phyloP scores from a whole-genome alignment of 2,113 vertebrate species.

The Anser brachyrhynchus region DNA sequence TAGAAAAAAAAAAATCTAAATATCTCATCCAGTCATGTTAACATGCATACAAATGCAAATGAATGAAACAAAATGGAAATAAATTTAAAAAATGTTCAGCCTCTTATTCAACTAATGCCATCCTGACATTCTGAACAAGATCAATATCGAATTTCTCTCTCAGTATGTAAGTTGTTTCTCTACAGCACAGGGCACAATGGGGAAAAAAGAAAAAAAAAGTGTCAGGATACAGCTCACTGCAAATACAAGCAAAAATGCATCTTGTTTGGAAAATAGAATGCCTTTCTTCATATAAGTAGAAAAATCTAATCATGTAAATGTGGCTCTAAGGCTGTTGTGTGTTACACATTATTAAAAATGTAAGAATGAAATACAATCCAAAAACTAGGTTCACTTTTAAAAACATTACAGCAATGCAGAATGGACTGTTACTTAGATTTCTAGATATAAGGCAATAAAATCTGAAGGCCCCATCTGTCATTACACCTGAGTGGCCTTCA shows the following conservation, averaged over 20 bases:
- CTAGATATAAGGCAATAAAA: not conserved
- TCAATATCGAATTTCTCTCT: not conserved
- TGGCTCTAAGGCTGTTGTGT: not conserved
- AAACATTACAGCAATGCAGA: not conserved
- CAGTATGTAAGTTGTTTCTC: not conserved
- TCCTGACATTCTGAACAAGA: not conserved
- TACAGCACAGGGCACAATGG: not conserved
- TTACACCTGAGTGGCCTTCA: not conserved
- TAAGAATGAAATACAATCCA: not conserved
- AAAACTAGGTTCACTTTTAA: not conserved
- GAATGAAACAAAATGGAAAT: not conserved
- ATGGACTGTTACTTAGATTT: conserved; percentile 3
- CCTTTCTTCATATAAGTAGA: not conserved
- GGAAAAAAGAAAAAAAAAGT: not conserved
- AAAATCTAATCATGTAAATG: conserved; percentile 12
- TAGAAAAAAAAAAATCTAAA: not conserved
- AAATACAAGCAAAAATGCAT: not conserved
- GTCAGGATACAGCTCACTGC: not conserved
- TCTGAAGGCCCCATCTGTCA: conserved; percentile 20
- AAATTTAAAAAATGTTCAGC: not conserved
- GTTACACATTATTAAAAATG: conserved; percentile 3
- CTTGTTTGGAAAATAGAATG: not conserved
- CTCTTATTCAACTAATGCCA: not conserved
- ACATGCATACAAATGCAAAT: not conserved
- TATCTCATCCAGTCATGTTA: not conserved